These are phyloP conservation scores for Falcunculus frontatus DNA, from an alignment of 2,113 vertebrate species.

Conservation along the genomic window DNA sequence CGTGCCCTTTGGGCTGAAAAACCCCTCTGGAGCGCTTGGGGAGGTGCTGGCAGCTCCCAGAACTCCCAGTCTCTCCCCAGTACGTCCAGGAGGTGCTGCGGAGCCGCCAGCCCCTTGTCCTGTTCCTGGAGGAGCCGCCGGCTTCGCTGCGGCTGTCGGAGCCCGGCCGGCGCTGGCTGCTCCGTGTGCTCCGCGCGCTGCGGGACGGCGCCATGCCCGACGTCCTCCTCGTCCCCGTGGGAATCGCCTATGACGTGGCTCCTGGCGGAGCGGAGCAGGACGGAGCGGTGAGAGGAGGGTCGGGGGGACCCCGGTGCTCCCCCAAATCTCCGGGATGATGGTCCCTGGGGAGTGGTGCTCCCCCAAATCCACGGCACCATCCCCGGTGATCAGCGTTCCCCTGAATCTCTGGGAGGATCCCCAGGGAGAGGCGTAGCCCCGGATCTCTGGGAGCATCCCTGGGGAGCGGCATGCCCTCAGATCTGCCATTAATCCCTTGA, in stretches of 20 bases:
- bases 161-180: conserved; percentile 57
- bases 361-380: not conserved
- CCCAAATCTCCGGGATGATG: not conserved
- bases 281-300: not conserved
- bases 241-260: conserved; percentile 77
- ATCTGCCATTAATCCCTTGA: rapidly evolving
- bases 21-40: rapidly evolving
- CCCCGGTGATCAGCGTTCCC: not conserved
- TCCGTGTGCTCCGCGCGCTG: conserved; percentile 67
- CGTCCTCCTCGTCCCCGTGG: conserved; percentile 79
- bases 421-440: not conserved
- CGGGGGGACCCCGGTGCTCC: not conserved
- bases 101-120: conserved; percentile 77
- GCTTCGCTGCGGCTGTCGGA: conserved; percentile 65
- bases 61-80: conserved; percentile 45
- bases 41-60: not conserved
- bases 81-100: conserved; percentile 79
- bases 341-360: not conserved
- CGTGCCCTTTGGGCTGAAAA: not conserved
- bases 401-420: not conserved
- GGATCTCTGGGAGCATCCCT: not conserved
- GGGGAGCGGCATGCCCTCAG: not conserved
- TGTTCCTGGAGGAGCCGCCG: conserved; percentile 68
- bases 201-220: conserved; percentile 69
- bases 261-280: not conserved